Evolutionary conservation across 2,888 invertebrate genomes (phyloP), one percentile per base, ranked within the genome.

Genomic region (Drosophila anomelani): DNA sequence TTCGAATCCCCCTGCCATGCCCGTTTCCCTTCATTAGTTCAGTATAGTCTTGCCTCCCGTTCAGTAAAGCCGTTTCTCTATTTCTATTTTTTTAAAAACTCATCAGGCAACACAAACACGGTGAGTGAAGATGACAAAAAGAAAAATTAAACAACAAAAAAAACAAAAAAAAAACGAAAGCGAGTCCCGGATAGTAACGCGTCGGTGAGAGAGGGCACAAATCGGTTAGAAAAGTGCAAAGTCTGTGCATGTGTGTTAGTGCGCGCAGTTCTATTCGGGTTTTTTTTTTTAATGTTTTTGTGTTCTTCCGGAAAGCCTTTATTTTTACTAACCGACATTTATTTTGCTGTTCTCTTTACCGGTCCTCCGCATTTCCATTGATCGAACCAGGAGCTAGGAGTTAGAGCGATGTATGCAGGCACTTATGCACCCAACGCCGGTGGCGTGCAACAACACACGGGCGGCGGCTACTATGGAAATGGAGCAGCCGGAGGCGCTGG

Each of bases 361-460:
- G 9, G 32, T 10, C 46, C 26, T 63, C 4, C 17, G 13, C 13
- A 9, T 23, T 17, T 17, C 4, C 29, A 17, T 15, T 20, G 26
- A 41, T 26, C 29, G 4, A 26, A 26, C 15, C 36, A 68, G 39
- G 29, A 59, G 36, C 9, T 44, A 58, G 44, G 26, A 36, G 59
- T 38, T 20, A 41, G 8, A 34, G 64, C 29, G 29, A 91, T 91
- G 91, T 91, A 90, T 79, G 81, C 91, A 64, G 85, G 87, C 72
- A 89, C 89, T 76, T 91, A 89, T 81, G 81, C 89, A 78, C 86
- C 90, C 17, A 83, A 80, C 68, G 88, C 85, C 61, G 91, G 89
- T 54, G 88, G 85, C 54, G 90, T 86, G 51, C 90, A 90, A 72
- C 88, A 89, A 71, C 90, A 83, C 73, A 78, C 85, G 23, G 82